phyloP scores from a whole-genome alignment of 2,888 invertebrate species.

The Meta bourneti region DNA sequence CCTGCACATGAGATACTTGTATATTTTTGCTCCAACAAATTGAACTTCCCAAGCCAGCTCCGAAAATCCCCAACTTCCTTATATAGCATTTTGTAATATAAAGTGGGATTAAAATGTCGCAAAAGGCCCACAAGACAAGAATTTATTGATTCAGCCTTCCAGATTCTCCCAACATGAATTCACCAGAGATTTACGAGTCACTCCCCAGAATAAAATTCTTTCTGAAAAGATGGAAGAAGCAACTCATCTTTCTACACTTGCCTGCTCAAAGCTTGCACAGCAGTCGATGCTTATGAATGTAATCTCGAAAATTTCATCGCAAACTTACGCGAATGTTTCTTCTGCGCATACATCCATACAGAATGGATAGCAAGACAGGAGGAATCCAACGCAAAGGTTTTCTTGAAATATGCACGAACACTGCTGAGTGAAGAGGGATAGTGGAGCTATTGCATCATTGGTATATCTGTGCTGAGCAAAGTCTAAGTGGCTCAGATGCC shows the following conservation, averaged over 20 bases:
- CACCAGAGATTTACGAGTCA: slow-evolving; percentile 8
- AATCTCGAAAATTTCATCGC: slow-evolving; percentile 44
- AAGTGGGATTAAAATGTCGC: slow-evolving; percentile 8
- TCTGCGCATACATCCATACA: slow-evolving; percentile 29
- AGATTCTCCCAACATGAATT: neutral
- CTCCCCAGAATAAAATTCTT: slow-evolving; percentile 33
- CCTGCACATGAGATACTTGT: neutral
- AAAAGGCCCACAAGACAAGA: neutral
- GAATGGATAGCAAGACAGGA: neutral
- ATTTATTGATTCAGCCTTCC: slow-evolving; percentile 20
- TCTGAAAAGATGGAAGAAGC: slow-evolving; percentile 31
- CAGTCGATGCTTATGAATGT: slow-evolving; percentile 46
- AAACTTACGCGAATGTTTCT: slow-evolving; percentile 30
- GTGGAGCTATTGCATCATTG: slow-evolving; percentile 29
- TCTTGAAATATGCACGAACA: slow-evolving; percentile 54
- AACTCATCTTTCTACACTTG: slow-evolving; percentile 16
- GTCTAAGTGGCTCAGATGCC: slow-evolving; percentile 7
- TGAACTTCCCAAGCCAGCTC: neutral
- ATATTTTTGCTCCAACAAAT: neutral
- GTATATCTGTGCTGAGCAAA: slow-evolving; percentile 12
- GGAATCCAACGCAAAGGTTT: neutral
- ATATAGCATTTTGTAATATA: neutral
- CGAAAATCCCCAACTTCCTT: neutral
- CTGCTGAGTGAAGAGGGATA: slow-evolving; percentile 24
- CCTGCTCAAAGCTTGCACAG: neutral